Evolutionary conservation across 2,113 vertebrate species (phyloP).

Genomic region (Eretmochelys imbricata): DNA sequence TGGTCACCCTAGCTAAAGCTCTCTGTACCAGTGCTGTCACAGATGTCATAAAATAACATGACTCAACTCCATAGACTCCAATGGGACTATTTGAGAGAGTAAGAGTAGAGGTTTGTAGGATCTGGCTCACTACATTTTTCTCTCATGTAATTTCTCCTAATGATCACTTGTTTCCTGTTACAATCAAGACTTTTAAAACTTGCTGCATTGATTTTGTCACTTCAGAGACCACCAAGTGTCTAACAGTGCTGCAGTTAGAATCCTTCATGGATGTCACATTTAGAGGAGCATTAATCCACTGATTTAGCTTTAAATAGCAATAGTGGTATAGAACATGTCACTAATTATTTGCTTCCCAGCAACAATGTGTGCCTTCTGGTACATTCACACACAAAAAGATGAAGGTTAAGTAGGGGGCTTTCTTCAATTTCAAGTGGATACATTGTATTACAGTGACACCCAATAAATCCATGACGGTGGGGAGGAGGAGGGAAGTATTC

Average conservation of each 20-base stretch:
- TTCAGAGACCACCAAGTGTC: conserved; percentile 64
- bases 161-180: conserved; percentile 39
- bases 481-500: background rate
- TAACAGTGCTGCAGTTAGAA: conserved; percentile 41
- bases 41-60: background rate
- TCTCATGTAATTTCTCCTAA: background rate
- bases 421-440: conserved; percentile 66
- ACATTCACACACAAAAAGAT: conserved; percentile 68
- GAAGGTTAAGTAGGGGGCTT: conserved; percentile 74
- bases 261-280: conserved; percentile 68
- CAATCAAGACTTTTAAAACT: conserved; percentile 45
- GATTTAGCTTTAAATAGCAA: conserved; percentile 71
- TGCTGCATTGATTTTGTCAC: conserved; percentile 42
- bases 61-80: background rate
- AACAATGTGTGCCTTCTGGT: conserved; percentile 74
- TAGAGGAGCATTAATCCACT: conserved; percentile 71
- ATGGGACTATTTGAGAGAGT: rapidly evolving
- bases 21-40: background rate
- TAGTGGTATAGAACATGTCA: conserved; percentile 73
- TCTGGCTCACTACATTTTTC: background rate
- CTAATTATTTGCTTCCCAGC: conserved; percentile 76
- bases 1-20: background rate
- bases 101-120: background rate
- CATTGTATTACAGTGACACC: conserved; percentile 73
- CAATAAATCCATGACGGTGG: conserved; percentile 62